Evolutionary conservation across 2,113 vertebrate genomes (phyloP).

Genomic region (Clarias magur): DNA sequence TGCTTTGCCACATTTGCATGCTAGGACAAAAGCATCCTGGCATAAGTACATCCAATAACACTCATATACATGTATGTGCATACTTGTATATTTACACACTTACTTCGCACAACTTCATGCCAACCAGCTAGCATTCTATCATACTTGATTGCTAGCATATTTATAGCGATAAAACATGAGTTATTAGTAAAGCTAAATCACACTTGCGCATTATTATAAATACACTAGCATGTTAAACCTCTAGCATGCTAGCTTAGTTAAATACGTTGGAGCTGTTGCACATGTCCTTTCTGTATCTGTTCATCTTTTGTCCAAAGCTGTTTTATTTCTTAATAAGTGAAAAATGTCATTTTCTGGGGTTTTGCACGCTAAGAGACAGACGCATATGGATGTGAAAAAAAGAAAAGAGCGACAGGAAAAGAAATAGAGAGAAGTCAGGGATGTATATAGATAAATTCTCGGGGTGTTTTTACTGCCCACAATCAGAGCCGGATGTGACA

Average conservation of each 20-base stretch:
- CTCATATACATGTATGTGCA: neutral
- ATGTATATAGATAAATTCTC: neutral
- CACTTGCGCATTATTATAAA: neutral
- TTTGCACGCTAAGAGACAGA: neutral
- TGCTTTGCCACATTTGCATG: neutral
- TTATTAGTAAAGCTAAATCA: neutral
- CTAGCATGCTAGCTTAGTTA: neutral
- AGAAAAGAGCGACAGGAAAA: neutral
- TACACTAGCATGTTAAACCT: neutral
- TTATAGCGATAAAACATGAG: neutral
- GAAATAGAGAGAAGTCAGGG: neutral
- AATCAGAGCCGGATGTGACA: neutral
- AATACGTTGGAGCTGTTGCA: neutral
- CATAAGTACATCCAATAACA: too few relatives aligned
- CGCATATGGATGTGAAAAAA: neutral
- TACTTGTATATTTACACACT: neutral
- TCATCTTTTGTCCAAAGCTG: neutral
- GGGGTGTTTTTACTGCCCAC: neutral
- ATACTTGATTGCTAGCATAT: neutral
- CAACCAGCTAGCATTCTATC: neutral
- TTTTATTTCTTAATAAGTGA: neutral
- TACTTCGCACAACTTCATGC: neutral
- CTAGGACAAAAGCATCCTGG: neutral
- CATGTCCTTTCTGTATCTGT: neutral
- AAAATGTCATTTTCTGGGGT: neutral